phyloP scores from a whole-genome alignment of 2,888 invertebrate genomes.

The Fissipunctia ypsillon region DNA sequence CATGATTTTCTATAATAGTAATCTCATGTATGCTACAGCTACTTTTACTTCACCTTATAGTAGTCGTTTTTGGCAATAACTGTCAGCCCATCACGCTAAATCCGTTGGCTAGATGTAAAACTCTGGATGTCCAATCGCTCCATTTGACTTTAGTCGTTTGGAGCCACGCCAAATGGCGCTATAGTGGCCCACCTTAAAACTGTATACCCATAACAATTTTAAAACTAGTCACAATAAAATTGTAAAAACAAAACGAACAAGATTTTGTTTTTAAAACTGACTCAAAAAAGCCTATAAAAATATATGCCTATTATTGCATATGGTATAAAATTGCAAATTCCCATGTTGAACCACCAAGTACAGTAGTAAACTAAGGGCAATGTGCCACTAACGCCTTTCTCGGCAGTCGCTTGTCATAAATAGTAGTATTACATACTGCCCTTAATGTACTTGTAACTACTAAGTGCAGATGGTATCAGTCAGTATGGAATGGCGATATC shows the following conservation, averaged over 20 bases:
- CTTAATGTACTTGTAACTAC: constrained; percentile 29
- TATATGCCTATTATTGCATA: constrained; percentile 6
- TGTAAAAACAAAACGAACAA: background rate
- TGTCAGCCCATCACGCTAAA: no score
- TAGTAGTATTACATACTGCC: constrained; percentile 12
- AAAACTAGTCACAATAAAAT: background rate
- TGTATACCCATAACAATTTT: no score
- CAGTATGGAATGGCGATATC: background rate
- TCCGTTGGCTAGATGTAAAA: no score
- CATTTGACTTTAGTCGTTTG: no score
- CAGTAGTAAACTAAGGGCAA: constrained; percentile 10
- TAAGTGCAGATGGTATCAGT: constrained; percentile 21
- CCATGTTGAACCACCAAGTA: constrained; percentile 16
- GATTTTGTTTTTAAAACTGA: constrained; percentile 6
- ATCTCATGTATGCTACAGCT: no score
- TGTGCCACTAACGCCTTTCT: constrained; percentile 40
- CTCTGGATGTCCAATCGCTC: no score
- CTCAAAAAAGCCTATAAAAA: constrained; percentile 2
- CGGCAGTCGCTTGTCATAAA: constrained; percentile 39
- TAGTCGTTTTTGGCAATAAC: no score
- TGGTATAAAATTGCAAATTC: constrained; percentile 38
- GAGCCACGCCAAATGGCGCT: no score
- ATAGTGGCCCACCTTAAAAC: no score
- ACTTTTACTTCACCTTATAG: no score
- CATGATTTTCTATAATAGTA: no score